These are phyloP conservation scores for Pseudomyrmex cubaensis DNA, from an alignment of 1,140 invertebrate species.

Conservation along the genomic window DNA sequence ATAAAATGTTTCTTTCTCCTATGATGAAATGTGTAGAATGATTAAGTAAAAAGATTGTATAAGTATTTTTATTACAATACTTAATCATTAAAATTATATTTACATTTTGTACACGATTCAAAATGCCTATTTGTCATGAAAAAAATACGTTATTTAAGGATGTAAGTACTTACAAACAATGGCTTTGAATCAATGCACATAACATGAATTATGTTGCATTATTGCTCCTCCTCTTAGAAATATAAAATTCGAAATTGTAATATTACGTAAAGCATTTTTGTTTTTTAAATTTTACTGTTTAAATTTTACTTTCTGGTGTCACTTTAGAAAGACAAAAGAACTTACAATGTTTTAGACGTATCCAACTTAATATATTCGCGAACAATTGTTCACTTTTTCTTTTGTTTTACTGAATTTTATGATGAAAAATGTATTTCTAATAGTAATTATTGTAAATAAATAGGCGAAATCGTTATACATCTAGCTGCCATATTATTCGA, in stretches of 20 bases:
- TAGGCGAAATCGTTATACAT: slow-evolving; percentile 51
- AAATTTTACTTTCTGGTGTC: no score
- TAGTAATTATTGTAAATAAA: slow-evolving; percentile 53
- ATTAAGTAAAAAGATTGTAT: slow-evolving; percentile 20
- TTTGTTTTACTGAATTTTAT: not conserved
- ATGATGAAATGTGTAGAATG: not conserved
- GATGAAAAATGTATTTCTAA: slow-evolving; percentile 2
- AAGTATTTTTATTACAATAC: slow-evolving; percentile 74
- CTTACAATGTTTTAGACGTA: no score
- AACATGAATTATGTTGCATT: no score
- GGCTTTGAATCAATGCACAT: slow-evolving; percentile 7
- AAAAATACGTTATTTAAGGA: slow-evolving; percentile 58
- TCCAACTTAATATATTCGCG: no score
- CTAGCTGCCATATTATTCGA: slow-evolving; percentile 62
- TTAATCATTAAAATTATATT: slow-evolving; percentile 80
- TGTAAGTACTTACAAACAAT: slow-evolving; percentile 69
- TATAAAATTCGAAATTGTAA: no score
- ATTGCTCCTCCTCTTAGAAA: no score
- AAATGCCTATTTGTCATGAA: slow-evolving; percentile 67
- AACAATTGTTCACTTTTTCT: no score
- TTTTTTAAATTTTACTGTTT: no score
- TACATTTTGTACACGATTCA: slow-evolving; percentile 82
- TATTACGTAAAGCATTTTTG: no score
- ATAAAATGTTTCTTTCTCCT: no score
- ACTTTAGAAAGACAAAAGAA: no score